Percentiles rank a stretch among this genome's conserved stretches.
Conservation (phyloP, 2,113 vertebrate species). For the Lutjanus erythropterus region DNA sequence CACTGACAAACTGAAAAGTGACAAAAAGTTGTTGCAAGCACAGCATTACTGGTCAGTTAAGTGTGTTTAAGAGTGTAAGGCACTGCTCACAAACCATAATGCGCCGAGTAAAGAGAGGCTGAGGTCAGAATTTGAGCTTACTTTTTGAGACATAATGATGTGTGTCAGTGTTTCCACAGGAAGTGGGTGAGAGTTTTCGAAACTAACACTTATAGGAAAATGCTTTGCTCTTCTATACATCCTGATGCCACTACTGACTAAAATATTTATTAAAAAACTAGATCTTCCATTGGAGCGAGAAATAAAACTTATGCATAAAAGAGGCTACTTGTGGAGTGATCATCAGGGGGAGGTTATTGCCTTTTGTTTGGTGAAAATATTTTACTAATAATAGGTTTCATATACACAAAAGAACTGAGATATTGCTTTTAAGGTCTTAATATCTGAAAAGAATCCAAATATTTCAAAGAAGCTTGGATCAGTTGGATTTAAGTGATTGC, state of each 20-base stretch:
- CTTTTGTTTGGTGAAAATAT: conserved; percentile 12
- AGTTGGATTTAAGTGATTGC: not conserved
- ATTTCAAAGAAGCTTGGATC: not conserved
- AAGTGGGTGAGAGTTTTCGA: too few species aligned
- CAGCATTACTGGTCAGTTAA: conserved; percentile 4
- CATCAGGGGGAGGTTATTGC: conserved; percentile 25
- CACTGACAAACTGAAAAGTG: conserved; percentile 10
- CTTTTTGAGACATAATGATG: not conserved
- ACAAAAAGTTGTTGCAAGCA: not conserved
- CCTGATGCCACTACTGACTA: not conserved
- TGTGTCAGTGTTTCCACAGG: conserved; percentile 19
- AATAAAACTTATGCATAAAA: not conserved
- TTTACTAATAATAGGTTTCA: not conserved
- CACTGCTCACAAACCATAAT: conserved; percentile 50
- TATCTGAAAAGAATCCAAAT: not conserved
- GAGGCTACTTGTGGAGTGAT: not conserved
- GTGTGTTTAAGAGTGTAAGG: conserved; percentile 57
- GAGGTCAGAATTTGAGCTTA: not conserved
- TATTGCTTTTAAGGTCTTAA: conserved; percentile 36
- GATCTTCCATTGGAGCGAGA: not conserved
- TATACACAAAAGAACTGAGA: conserved; percentile 4
- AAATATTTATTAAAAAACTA: not conserved
- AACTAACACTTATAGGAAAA: too few species aligned
- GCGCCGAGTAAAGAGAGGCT: too few species aligned
- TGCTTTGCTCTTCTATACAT: not conserved